Base-by-base conservation (phyloP, 2,113 vertebrate species). In the Lontra canadensis region DNA sequence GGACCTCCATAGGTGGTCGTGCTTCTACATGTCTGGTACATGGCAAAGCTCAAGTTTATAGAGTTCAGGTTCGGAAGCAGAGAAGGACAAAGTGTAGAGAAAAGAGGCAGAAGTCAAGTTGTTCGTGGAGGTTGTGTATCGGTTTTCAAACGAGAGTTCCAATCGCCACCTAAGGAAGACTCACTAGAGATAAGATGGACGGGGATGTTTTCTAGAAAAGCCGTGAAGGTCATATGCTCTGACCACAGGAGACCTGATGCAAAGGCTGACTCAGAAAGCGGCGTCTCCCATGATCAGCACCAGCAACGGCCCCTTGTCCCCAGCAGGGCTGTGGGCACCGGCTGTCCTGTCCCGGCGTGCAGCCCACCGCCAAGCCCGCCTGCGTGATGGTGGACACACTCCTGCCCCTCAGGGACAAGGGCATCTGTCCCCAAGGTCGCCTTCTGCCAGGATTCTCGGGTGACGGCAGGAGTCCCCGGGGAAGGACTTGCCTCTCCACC, bases 21-120 rank as follows among this genome's bases (percentile, higher is more conserved):
- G 13, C 36, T 29, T 0, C 17, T 34, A 59, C 13, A 39, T 80
- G 47, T 34, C 31, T 13, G 6, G 47, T 4, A 7, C 25, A 0
- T 42, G 36, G 1, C 0, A 3, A 2, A 18, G 21, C 5, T 4
- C 1, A 15, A 55, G 69, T 18, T 52, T 25, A 4, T n/a, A 15
- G 44, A 12, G 39, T 23, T 61, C 29, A 9, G n/a, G 17, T 63
- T 65, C 34, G 61, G 17, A 78, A 20, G 61, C 7, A 31, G 9
- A 47, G 44, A n/a, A 42, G 59, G 21, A 47, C 55, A 31, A 29
- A n/a, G 15, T 0, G 0, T 6, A 39, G 63, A n/a, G 65, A 47
- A 18, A 18, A 34, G 44, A 39, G 12, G 4, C 3, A 14, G 47
- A 74, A 31, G 39, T 26, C 0, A 5, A 2, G 6, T 7, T 23